A percentile compares a stretch with the other conserved stretches of the same genome.
These are phyloP conservation scores for Sebastes oblongus DNA, from an alignment of 2,797 vertebrate species.

Conservation along the genomic window DNA sequence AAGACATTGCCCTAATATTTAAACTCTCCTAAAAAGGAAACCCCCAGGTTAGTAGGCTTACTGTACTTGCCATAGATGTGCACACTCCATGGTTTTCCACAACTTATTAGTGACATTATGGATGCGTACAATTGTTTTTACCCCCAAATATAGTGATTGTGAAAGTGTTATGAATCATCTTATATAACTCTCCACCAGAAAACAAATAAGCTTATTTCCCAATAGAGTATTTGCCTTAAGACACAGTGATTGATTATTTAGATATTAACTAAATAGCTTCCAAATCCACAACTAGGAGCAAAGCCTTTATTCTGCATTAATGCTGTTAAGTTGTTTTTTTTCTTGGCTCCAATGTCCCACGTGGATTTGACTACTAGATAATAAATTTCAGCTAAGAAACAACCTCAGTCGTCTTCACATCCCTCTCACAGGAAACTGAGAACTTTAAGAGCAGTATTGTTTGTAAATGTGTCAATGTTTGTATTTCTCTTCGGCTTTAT, in stretches of 20 bases:
- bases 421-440: background rate
- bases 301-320: background rate
- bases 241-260: background rate
- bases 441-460: background rate
- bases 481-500: background rate
- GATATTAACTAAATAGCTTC: background rate
- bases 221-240: background rate
- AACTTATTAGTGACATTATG: background rate
- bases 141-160: background rate
- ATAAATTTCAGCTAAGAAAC: background rate
- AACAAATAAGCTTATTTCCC: background rate
- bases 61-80: background rate
- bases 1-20: background rate
- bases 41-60: background rate
- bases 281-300: background rate
- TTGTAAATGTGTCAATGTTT: background rate
- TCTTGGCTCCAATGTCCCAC: background rate
- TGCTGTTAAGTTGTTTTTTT: background rate
- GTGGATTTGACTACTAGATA: background rate
- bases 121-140: background rate
- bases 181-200: background rate
- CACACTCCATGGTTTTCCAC: background rate
- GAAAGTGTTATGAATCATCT: background rate
- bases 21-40: background rate
- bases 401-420: background rate